phyloP scores from a whole-genome alignment of 2,113 vertebrate genomes.

The Thunnus maccoyii region DNA sequence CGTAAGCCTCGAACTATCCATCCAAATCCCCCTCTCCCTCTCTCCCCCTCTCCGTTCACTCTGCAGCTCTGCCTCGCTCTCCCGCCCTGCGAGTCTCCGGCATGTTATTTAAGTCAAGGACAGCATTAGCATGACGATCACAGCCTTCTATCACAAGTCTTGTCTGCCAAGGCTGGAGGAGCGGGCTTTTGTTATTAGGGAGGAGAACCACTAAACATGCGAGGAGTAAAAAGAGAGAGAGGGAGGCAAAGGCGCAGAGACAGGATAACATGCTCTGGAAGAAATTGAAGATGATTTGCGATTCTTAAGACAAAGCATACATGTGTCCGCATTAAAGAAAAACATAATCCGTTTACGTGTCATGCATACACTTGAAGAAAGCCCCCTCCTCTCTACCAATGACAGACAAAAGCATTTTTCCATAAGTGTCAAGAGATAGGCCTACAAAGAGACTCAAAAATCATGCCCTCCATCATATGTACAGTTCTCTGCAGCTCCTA shows the following conservation, averaged over 20 bases:
- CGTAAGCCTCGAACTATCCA: slow-evolving; percentile 58
- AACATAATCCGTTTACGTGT: background rate
- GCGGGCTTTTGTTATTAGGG: slow-evolving; percentile 31
- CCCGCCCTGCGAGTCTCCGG: slow-evolving; percentile 28
- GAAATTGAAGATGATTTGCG: slow-evolving; percentile 43
- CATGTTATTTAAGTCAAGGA: slow-evolving; percentile 78
- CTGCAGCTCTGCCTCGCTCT: slow-evolving; percentile 32
- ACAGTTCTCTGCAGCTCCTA: background rate
- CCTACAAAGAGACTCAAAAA: slow-evolving; percentile 49
- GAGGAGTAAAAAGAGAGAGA: slow-evolving; percentile 14
- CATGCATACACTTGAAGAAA: background rate
- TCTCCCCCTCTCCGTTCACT: background rate
- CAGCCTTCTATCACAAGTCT: slow-evolving; percentile 65
- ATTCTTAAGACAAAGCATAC: slow-evolving; percentile 27
- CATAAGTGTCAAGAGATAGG: slow-evolving; percentile 13
- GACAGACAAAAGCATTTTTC: slow-evolving; percentile 32
- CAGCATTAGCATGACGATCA: slow-evolving; percentile 80
- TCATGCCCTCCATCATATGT: slow-evolving; percentile 22
- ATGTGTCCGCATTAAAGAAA: slow-evolving; percentile 30
- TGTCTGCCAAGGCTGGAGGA: slow-evolving; percentile 61
- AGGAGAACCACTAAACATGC: slow-evolving; percentile 23
- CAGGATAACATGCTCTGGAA: background rate
- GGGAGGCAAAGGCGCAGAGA: slow-evolving; percentile 7
- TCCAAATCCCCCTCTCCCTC: slow-evolving; percentile 22
- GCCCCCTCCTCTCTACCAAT: background rate